Conservation (phyloP, 2,888 invertebrate species). For the Trissoscelio sp. region DNA sequence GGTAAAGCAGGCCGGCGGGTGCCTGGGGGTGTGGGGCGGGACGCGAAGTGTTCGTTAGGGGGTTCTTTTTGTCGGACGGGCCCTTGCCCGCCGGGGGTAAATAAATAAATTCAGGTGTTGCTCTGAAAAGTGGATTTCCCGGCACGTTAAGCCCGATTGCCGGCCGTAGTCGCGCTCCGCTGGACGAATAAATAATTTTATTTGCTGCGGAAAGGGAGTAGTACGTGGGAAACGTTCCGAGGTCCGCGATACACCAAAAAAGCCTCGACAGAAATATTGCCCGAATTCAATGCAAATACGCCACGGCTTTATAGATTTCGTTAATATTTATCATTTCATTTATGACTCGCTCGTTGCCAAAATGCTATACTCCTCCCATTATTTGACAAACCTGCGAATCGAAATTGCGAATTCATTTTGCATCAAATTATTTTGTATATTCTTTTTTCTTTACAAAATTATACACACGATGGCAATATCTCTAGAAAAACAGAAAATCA, state of each 20-base stretch:
- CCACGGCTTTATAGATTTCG: conserved; percentile 57
- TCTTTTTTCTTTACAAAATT: no score
- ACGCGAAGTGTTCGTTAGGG: no score
- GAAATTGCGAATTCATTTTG: conserved; percentile 35
- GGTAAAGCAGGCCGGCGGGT: no score
- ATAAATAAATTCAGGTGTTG: conserved; percentile 79
- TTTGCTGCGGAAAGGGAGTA: conserved; percentile 69
- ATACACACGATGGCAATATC: no score
- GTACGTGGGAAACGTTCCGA: conserved; percentile 34
- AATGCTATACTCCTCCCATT: background rate
- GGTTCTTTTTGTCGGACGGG: conserved; percentile 80
- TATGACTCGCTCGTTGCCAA: conserved; percentile 52
- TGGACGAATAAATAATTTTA: conserved; percentile 74
- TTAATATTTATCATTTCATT: conserved; percentile 67
- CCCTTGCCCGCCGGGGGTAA: conserved; percentile 75
- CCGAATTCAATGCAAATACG: conserved; percentile 61
- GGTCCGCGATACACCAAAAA: conserved; percentile 58
- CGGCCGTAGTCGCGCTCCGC: conserved; percentile 57
- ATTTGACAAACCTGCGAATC: conserved; percentile 14
- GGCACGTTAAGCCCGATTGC: conserved; percentile 59
- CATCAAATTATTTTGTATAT: conserved; percentile 1
- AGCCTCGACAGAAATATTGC: conserved; percentile 59
- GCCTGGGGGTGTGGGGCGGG: no score
- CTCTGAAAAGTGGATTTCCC: conserved; percentile 69
- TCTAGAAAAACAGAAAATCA: no score